Evolutionary conservation across 2,797 vertebrate species (phyloP), one percentile per base, ranked within the genome.

Genomic region (Limnodromus scolopaceus): DNA sequence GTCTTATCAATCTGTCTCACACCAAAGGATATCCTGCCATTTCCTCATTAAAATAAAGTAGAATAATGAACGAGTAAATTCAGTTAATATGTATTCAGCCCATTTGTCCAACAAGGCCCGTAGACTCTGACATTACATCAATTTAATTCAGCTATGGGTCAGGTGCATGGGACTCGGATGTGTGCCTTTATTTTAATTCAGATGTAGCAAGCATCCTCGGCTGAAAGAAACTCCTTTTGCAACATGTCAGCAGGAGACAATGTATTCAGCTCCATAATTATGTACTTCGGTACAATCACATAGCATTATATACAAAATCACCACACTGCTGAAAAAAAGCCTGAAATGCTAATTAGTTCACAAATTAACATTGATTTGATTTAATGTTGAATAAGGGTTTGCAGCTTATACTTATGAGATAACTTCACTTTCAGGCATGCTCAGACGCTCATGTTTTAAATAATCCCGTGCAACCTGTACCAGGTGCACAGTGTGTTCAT

Each of bases 331-430:
- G 93, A 76, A 97, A 96, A 95, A 97, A 98, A 97, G 93, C 77
- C 96, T 97, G 96, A 97, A 98, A 98, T 98, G 97, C 98, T 98
- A 98, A 98, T 98, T 98, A 98, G 97, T 97, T 97, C 97, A 96
- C 97, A 98, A 98, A 98, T 98, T 98, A 98, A 98, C 98, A 97
- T 95, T 98, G 98, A 98, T 98, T 98, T 98, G 98, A 98, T 98
- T 98, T 98, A 98, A 98, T 96, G 97, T 98, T 97, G 98, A 98
- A 98, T 97, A 98, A 98, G 87, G 97, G 97, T 97, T 98, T 98
- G 96, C 97, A 97, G 46, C 97, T 98, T 97, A 98, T 98, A 98
- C 97, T 98, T 98, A 98, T 41, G 94, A 93, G 79, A 96, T 95
- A 97, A 96, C 95, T 97, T 98, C 89, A 85, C 95, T 97, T 90